Base-by-base conservation (phyloP, 2,797 vertebrate genomes). In the Channa striata region DNA sequence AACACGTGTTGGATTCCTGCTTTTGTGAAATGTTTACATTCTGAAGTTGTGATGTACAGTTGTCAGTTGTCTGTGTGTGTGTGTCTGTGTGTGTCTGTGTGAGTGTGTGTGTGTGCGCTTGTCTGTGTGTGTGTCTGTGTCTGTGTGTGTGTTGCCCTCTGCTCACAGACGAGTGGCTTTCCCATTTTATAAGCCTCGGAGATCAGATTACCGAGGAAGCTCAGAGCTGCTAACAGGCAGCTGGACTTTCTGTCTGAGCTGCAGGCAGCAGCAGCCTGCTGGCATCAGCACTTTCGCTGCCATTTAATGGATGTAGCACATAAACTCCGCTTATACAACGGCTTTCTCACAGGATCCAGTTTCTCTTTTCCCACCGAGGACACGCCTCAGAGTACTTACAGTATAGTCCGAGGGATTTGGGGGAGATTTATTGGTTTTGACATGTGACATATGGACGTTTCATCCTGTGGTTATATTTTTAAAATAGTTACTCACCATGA, bases 271-370 rank as follows among this genome's bases (percentile, higher is more conserved):
- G 90, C 84, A 51, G 81, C 68, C 72, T 86, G 87, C 87, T 72
- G 49, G 70, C 84, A 64, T 94, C 92, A 93, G 91, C 93, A 86
- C 75, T 92, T 93, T 92, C 78, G 64, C 81, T 64, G 60, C 43
- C 4, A 49, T 89, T 88, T 91, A 91, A 93, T 92, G 91, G 88
- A 88, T 89, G 83, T 81, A 91, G 82, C 89, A 92, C 89, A 89
- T 84, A 87, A 86, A 66, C 78, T 62, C 57, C 68, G 46, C 59
- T 82, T 81, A 82, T 72, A 72, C 77, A 77, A 78, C 37, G 3
- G 34, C 72, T 72, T 78, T 68, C 72, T 48, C 78, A 53, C 63
- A 21, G 85, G 84, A 63, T 88, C 68, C 10, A 39, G 78, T 77
- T 85, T 81, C 82, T 63, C 78, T 80, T 33, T 43, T 75, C 77